phyloP scores from a whole-genome alignment of 2,888 invertebrate species.

The Plemyria rubiginata region DNA sequence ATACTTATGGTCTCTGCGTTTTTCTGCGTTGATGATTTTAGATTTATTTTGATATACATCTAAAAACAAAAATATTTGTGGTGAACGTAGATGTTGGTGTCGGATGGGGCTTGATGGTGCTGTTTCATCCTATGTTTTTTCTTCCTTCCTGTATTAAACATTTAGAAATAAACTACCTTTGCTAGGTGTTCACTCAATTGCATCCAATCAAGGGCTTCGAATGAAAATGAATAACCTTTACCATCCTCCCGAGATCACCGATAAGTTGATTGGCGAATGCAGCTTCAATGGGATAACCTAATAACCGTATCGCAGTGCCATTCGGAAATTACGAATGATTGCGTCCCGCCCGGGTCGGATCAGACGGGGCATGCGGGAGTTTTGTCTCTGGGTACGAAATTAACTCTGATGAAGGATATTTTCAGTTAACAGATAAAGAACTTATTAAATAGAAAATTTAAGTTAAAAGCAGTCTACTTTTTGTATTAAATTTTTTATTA shows the following conservation, averaged over 20 bases:
- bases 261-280: slow-evolving; percentile 43
- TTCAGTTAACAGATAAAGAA: too few species aligned
- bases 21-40: too few species aligned
- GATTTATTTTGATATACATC: too few species aligned
- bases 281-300: slow-evolving; percentile 45
- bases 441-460: too few species aligned
- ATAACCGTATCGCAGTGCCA: slow-evolving; percentile 53
- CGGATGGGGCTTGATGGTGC: not conserved
- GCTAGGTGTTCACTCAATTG: slow-evolving; percentile 11
- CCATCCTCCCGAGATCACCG: slow-evolving; percentile 34
- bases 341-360: slow-evolving; percentile 56
- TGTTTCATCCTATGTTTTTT: not conserved
- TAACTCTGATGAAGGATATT: not conserved
- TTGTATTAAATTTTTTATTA: too few species aligned
- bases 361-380: slow-evolving; percentile 47
- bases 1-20: too few species aligned
- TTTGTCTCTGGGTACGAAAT: slow-evolving; percentile 27
- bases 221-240: slow-evolving; percentile 26
- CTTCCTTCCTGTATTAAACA: not conserved
- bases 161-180: not conserved
- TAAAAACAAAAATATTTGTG: too few species aligned
- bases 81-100: not conserved
- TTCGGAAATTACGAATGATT: slow-evolving; percentile 79
- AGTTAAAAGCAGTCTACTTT: too few species aligned
- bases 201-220: slow-evolving; percentile 20